Evolutionary conservation across 2,113 vertebrate genomes (phyloP), one percentile per base, ranked within the genome.

Genomic region (Erpornis zantholeuca): DNA sequence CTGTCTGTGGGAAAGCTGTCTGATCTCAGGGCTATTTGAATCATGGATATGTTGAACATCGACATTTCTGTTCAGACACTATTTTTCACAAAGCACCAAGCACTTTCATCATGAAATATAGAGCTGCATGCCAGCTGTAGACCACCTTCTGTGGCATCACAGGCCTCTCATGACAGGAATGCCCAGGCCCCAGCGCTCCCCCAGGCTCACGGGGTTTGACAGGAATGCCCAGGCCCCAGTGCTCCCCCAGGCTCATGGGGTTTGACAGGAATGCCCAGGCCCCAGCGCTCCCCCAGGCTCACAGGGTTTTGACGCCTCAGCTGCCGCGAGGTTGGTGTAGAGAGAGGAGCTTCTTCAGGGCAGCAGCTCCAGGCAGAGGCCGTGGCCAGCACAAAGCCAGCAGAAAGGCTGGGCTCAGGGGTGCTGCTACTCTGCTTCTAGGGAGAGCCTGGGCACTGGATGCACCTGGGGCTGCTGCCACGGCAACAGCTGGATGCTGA

Each of bases 241-340:
- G 38, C 38, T 38, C 38, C 38, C 12, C 38, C 12, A 38, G 38
- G 38, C 38, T 38, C 38, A 9, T 12, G 12, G 38, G 38, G 38
- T 38, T 38, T 38, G 38, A 38, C 38, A 38, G 38, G 12, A 38
- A 38, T 10, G 38, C 12, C 38, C 38, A 38, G 9, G 9, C 38
- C 38, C 38, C 38, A 38, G 38, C 12, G 38, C 38, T 38, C 38
- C 38, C 11, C 17, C 5, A 18, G n/a, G 19, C 23, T 23, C 1
- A 0, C 1, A 10, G 36, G 1, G 5, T 59, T 64, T 64, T 2
- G 6, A 7, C 2, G 1, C 17, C 69, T 49, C 0, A 0, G 9
- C 60, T 38, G 29, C 42, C 10, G 2, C 0, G 0, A 19, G 24
- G 44, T 64, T 0, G 0, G 14, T 17, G 50, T 4, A 42, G 64